phyloP scores from a whole-genome alignment of 2,113 vertebrate species.

The Notarius quadriscutis region DNA sequence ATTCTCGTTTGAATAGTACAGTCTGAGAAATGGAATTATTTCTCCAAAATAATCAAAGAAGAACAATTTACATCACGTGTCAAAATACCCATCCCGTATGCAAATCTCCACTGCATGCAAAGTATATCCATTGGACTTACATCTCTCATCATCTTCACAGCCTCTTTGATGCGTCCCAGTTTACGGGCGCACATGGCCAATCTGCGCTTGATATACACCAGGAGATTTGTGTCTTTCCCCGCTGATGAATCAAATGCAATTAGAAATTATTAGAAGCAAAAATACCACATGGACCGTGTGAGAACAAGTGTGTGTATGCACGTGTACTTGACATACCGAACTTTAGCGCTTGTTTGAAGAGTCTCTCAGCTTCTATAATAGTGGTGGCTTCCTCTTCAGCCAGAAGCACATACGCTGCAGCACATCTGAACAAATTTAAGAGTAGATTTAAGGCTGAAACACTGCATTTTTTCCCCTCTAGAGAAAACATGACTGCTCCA shows the following conservation, averaged over 20 bases:
- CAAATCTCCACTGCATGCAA: neutral
- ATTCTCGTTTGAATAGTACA: neutral
- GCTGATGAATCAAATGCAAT: constrained; percentile 56
- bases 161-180: constrained; percentile 93
- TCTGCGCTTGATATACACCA: constrained; percentile 96
- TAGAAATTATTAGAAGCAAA: neutral
- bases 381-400: constrained; percentile 98
- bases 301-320: neutral
- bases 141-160: constrained; percentile 99
- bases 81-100: no score
- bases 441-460: neutral
- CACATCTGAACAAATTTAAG: constrained; percentile 77
- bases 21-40: neutral
- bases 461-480: neutral
- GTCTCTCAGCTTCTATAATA: constrained; percentile 92
- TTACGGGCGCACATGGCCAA: constrained; percentile 98
- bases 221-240: constrained; percentile 95
- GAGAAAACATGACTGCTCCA: neutral
- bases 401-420: constrained; percentile 92
- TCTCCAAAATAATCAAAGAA: neutral
- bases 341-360: constrained; percentile 93
- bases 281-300: neutral
- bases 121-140: constrained; percentile 75
- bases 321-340: constrained; percentile 72
- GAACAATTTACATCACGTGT: neutral